A percentile compares a stretch with the other conserved stretches of the same genome.
Evolutionary conservation across 2,888 invertebrate species (phyloP).

Genomic region (Lasioglossum malachurum): DNA sequence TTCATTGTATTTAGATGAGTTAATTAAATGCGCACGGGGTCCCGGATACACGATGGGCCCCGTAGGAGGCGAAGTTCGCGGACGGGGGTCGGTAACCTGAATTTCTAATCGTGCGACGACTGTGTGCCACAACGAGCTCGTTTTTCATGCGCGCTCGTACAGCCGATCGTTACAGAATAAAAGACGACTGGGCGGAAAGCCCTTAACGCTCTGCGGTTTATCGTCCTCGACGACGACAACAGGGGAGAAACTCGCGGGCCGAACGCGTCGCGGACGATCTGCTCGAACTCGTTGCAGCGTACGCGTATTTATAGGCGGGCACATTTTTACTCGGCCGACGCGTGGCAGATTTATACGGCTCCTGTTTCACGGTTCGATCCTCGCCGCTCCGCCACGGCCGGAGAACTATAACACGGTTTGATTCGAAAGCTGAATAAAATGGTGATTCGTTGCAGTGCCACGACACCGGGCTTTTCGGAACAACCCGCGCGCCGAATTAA

Average conservation of each 20-base stretch:
- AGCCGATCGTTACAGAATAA: neutral
- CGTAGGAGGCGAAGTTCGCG: too few relatives aligned
- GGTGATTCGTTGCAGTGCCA: neutral
- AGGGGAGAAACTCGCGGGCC: neutral
- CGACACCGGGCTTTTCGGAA: neutral
- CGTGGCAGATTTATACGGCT: conserved; percentile 51
- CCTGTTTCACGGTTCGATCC: conserved; percentile 47
- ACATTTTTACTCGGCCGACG: conserved; percentile 51
- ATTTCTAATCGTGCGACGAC: neutral
- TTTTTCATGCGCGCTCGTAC: neutral
- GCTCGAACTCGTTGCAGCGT: conserved; percentile 50
- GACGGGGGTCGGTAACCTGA: neutral
- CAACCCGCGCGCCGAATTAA: neutral
- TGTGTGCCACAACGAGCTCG: neutral
- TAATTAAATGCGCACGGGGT: too few relatives aligned
- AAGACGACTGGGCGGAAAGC: neutral
- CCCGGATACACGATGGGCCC: too few relatives aligned
- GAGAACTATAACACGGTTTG: neutral
- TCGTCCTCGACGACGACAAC: conserved; percentile 3
- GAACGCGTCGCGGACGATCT: conserved; percentile 25
- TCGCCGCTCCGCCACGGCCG: neutral
- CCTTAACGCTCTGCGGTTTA: neutral
- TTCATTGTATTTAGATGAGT: too few relatives aligned
- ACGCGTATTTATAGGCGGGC: conserved; percentile 46
- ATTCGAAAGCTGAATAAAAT: neutral